Conservation (phyloP, 2,888 invertebrate species). For the Lamproptera curius region DNA sequence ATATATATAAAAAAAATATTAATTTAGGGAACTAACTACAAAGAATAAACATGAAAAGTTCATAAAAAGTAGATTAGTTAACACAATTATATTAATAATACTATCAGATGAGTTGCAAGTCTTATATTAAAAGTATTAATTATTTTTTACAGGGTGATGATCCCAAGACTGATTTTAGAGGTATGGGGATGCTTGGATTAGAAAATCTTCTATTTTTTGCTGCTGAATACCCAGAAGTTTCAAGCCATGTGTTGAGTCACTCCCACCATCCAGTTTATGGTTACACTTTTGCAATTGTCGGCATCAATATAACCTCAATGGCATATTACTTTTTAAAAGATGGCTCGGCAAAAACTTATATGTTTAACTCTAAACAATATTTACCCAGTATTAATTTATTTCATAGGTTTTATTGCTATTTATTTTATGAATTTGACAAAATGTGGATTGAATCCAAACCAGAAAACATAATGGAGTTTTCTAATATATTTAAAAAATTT, state of each 20-base stretch:
- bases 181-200: constrained; percentile 96
- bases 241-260: constrained; percentile 90
- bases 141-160: constrained; percentile 89
- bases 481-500: constrained; percentile 90
- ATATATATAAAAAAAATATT: no score
- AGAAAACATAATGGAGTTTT: constrained; percentile 97
- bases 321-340: constrained; percentile 88
- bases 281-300: constrained; percentile 93
- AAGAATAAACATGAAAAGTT: no score
- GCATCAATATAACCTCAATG: constrained; percentile 96
- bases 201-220: constrained; percentile 95
- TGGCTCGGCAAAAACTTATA: constrained; percentile 92
- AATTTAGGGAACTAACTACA: no score
- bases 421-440: constrained; percentile 96
- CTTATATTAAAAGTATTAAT: no score
- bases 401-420: constrained; percentile 95
- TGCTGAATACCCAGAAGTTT: constrained; percentile 86
- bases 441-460: constrained; percentile 97
- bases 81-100: no score
- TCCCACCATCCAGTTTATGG: constrained; percentile 94
- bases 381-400: constrained; percentile 86
- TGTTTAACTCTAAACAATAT: constrained; percentile 88
- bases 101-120: no score
- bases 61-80: no score
- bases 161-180: constrained; percentile 98